Base-by-base conservation (phyloP, 2,888 invertebrate genomes). In the Mellilla xanthometata region DNA sequence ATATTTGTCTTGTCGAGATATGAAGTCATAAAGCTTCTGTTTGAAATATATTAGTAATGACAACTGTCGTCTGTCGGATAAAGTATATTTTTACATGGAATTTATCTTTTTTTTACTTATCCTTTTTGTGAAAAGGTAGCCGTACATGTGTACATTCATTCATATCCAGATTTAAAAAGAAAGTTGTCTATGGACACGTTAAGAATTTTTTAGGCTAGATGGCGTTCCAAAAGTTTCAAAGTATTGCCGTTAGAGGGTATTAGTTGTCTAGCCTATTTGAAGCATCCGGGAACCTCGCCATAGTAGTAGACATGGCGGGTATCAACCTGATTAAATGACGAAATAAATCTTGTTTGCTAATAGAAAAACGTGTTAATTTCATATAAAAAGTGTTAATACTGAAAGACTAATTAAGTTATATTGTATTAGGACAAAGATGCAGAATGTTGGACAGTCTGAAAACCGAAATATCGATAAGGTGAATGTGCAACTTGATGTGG, bases 361-460 rank as follows among this genome's bases (percentile, higher is more conserved):
- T 87, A 80, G 78, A 88, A 82, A 81, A 86, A 85, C 85, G 89
- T 88, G 87, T 81, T 88, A 82, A 87, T 88, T 85, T 86, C 81
- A 69, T 81, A 81, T 73, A 79, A 78, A 81, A 81, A 87, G 89
- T 89, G 88, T 88, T 85, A 79, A 82, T 86, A 86, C 84, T 87
- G 72, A 88, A 83, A 86, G 85, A 88, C 84, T 86, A 83, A 83
- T 81, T 87, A 86, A 85, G 86, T 79, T 89, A 75, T 78, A 84
- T 89, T 87, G 85, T 81, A 84, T 88, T 92, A 92, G 93, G 93
- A 92, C 92, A 93, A 95, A 94, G 93, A 96, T 96, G 96, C 95
- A 96, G 95, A 95, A 95, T 95, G 95, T 94, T 92, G 93, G 93
- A 93, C 94, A 94, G 92, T 92, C 94, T 92, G 94, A 94, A 93